phyloP scores from a whole-genome alignment of 2,888 invertebrate species.

The Cephonodes hylas region DNA sequence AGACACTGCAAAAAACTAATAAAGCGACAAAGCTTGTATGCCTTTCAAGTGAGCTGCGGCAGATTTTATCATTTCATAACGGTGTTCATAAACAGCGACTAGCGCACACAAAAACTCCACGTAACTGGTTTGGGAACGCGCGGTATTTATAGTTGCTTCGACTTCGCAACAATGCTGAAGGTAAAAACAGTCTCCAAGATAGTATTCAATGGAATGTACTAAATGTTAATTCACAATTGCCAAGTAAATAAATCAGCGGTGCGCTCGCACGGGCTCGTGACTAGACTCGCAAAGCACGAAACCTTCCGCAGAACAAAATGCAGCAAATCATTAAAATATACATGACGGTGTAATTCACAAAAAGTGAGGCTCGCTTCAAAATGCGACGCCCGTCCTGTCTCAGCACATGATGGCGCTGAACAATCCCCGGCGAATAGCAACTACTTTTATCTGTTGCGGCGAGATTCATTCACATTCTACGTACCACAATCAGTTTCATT shows the following conservation, averaged over 20 bases:
- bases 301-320: neutral
- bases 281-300: conserved; percentile 25
- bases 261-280: conserved; percentile 26
- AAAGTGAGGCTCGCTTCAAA: conserved; percentile 32
- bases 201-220: conserved; percentile 9
- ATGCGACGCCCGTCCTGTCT: conserved; percentile 28
- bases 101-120: neutral
- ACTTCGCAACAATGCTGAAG: conserved; percentile 5
- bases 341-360: conserved; percentile 36
- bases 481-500: neutral
- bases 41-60: neutral
- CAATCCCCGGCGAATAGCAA: neutral
- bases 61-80: neutral
- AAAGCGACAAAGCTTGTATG: neutral
- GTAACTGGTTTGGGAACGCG: neutral
- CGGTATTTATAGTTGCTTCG: neutral
- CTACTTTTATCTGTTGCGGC: neutral
- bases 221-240: conserved; percentile 4
- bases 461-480: neutral
- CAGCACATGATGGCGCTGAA: neutral
- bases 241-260: conserved; percentile 26
- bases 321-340: conserved; percentile 3
- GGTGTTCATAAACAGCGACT: neutral
- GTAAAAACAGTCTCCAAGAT: neutral
- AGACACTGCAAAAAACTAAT: neutral